Percentiles rank a stretch among this genome's conserved stretches.
These are phyloP conservation scores for Drosophila asahinai DNA, from an alignment of 1,140 invertebrate genomes.

Conservation along the genomic window DNA sequence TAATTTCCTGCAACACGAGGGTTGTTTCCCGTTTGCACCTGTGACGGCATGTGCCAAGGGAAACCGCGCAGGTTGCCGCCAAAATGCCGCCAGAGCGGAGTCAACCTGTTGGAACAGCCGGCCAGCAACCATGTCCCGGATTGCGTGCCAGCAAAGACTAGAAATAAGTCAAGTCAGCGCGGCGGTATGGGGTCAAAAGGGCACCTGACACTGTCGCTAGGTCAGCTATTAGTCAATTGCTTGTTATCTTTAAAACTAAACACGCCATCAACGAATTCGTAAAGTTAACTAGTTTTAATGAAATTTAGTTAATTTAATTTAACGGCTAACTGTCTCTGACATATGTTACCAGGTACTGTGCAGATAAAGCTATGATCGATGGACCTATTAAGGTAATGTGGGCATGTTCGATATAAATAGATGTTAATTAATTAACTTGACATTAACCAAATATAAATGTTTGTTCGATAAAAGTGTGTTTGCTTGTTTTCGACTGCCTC, in stretches of 20 bases:
- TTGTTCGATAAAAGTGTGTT: not conserved
- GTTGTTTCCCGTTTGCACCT: conserved; percentile 70
- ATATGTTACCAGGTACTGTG: not conserved
- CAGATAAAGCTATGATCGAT: conserved; percentile 17
- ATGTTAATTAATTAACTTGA: conserved; percentile 13
- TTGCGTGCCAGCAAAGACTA: conserved; percentile 48
- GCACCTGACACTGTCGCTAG: conserved; percentile 34
- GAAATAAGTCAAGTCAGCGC: conserved; percentile 13
- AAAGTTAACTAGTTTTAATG: not conserved
- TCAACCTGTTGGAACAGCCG: conserved; percentile 68
- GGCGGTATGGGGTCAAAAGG: conserved; percentile 8
- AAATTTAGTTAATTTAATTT: conserved; percentile 20
- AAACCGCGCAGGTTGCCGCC: conserved; percentile 56
- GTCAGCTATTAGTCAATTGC: conserved; percentile 23
- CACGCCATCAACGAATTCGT: not conserved
- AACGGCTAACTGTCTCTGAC: not conserved
- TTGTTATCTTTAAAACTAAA: conserved; percentile 17
- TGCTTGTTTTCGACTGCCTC: too few relatives aligned
- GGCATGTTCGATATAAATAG: conserved; percentile 5
- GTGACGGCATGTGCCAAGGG: conserved; percentile 65
- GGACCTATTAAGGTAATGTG: not conserved
- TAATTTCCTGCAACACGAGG: conserved; percentile 29
- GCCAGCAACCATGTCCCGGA: conserved; percentile 23
- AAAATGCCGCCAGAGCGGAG: conserved; percentile 51
- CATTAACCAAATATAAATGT: not conserved